These are phyloP conservation scores for Chrysochloris asiatica DNA, from an alignment of 2,113 vertebrate genomes.

Conservation along the genomic window DNA sequence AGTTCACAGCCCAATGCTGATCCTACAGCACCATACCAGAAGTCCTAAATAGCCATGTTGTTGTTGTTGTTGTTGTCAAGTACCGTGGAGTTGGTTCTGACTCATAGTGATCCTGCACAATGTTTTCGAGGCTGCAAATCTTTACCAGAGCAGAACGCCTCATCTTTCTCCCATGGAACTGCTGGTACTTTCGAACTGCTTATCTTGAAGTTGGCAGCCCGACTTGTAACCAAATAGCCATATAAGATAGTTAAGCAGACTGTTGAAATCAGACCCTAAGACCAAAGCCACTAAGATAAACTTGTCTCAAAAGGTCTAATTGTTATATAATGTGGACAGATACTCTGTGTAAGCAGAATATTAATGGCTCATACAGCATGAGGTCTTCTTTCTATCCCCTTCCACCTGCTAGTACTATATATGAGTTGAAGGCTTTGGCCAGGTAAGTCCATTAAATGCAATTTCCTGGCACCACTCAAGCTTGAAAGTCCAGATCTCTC, in stretches of 20 bases:
- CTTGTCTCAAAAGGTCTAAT: neutral
- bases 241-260: neutral
- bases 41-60: too few relatives aligned
- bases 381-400: accelerated
- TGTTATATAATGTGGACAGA: neutral
- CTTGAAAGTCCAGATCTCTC: constrained; percentile 92
- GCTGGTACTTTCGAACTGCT: too few relatives aligned
- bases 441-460: constrained; percentile 32
- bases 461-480: constrained; percentile 94
- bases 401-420: accelerated
- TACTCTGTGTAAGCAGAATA: neutral
- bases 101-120: too few relatives aligned
- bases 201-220: too few relatives aligned
- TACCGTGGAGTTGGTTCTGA: too few relatives aligned
- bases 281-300: neutral
- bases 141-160: too few relatives aligned
- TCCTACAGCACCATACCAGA: too few relatives aligned
- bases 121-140: too few relatives aligned
- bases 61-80: too few relatives aligned
- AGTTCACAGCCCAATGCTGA: too few relatives aligned
- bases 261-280: neutral
- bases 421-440: accelerated
- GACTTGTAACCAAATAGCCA: too few relatives aligned
- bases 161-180: too few relatives aligned
- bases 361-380: accelerated